Percentiles rank a stretch among this genome's conserved stretches.
Evolutionary conservation across 2,113 vertebrate species (phyloP).

Genomic region (Fulica atra): DNA sequence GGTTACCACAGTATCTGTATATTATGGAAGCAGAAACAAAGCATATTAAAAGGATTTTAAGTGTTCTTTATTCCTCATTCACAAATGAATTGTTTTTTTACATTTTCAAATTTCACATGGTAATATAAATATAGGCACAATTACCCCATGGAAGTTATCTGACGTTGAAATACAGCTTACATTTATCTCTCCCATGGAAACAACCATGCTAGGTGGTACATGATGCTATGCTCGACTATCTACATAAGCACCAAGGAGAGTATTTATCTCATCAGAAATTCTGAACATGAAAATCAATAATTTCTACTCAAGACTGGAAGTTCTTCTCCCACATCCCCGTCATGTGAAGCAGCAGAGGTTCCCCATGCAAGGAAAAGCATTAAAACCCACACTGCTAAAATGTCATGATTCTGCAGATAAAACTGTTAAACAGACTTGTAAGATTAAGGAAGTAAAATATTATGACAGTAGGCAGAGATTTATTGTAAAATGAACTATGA

Average conservation of each 20-base stretch:
- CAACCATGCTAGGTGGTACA: background rate
- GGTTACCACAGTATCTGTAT: background rate
- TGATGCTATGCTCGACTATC: background rate
- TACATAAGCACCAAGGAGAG: background rate
- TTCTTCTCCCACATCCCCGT: background rate
- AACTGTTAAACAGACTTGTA: background rate
- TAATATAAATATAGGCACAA: slow-evolving; percentile 26
- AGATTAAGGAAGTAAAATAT: background rate
- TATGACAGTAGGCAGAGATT: background rate
- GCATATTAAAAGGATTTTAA: background rate
- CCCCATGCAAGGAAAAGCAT: background rate
- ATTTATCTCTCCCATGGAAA: background rate
- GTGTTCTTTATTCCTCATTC: background rate
- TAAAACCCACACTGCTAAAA: background rate
- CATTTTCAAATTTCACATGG: background rate
- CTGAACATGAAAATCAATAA: background rate
- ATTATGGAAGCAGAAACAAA: background rate
- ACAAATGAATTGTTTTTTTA: background rate
- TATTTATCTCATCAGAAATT: slow-evolving; percentile 1
- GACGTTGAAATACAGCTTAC: background rate
- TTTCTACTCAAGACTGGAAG: background rate
- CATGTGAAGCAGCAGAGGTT: background rate
- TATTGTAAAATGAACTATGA: background rate
- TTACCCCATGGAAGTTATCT: background rate
- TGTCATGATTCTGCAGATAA: background rate